Conservation (phyloP, 1,140 invertebrate genomes). For the Leptinotarsa undecemlineata region DNA sequence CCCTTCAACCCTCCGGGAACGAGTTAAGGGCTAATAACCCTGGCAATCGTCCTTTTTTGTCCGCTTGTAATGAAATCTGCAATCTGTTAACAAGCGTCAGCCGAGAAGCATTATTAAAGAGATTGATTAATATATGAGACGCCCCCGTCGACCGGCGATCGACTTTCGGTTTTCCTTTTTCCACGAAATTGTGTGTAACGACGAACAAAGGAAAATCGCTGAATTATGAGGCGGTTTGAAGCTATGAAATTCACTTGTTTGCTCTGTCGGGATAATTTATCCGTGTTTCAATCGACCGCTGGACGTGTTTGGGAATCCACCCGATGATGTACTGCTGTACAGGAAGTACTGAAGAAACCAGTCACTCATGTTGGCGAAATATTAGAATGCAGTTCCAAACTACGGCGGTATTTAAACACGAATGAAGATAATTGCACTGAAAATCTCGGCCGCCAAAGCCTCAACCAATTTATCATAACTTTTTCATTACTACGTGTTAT, state of each 20-base stretch:
- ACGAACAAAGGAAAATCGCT: slow-evolving; percentile 5
- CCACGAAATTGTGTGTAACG: not conserved
- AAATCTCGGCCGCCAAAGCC: too few species aligned
- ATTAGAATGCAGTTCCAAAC: too few species aligned
- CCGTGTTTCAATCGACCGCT: not conserved
- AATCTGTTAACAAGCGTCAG: slow-evolving; percentile 16
- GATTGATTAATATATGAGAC: slow-evolving; percentile 15
- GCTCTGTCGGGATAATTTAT: not conserved
- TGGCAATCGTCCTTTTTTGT: not conserved
- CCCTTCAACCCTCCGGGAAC: too few species aligned
- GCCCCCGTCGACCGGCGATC: not conserved
- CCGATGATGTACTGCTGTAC: too few species aligned
- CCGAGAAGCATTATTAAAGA: slow-evolving; percentile 15
- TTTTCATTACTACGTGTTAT: too few species aligned
- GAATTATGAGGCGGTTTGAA: not conserved
- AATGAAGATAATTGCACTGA: too few species aligned
- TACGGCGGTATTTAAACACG: too few species aligned
- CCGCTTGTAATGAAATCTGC: not conserved
- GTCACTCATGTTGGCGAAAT: too few species aligned
- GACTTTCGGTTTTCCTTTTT: slow-evolving; percentile 2
- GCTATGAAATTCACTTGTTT: slow-evolving; percentile 8
- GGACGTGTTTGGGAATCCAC: too few species aligned
- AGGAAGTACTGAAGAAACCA: too few species aligned
- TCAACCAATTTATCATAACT: too few species aligned
- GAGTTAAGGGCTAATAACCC: slow-evolving; percentile 1